Conservation (phyloP, 2,888 invertebrate species). For the Torymus texanus region DNA sequence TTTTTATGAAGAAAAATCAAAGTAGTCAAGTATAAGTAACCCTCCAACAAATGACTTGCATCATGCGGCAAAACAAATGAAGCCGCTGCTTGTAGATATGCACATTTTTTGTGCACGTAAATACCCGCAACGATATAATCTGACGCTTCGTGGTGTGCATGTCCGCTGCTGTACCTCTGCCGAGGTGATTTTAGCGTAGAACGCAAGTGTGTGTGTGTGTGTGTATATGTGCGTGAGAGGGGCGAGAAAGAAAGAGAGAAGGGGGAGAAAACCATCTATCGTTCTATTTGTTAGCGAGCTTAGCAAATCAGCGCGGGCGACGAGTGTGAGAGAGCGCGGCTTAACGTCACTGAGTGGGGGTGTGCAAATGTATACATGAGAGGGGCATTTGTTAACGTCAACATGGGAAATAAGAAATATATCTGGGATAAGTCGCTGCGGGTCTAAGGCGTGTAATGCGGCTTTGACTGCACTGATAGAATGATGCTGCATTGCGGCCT, state of each 20-base stretch:
- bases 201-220: slow-evolving; percentile 44
- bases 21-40: too few species aligned
- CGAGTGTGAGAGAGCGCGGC: neutral
- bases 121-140: too few species aligned
- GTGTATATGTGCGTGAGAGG: slow-evolving; percentile 52
- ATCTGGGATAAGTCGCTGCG: neutral
- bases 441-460: neutral
- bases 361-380: neutral
- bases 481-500: too few species aligned
- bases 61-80: too few species aligned
- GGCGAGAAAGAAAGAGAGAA: too few species aligned
- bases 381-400: slow-evolving; percentile 36
- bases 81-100: too few species aligned
- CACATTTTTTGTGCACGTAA: too few species aligned
- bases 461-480: neutral
- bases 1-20: too few species aligned
- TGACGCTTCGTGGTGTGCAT: too few species aligned
- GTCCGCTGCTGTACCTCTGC: slow-evolving; percentile 46
- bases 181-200: slow-evolving; percentile 58
- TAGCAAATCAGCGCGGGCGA: slow-evolving; percentile 71
- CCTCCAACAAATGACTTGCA: too few species aligned
- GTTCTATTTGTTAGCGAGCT: slow-evolving; percentile 75
- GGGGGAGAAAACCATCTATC: slow-evolving; percentile 74
- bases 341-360: too few species aligned
- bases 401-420: neutral